Evolutionary conservation across 2,888 invertebrate species (phyloP).

Genomic region (Galeopsomyia nigrocyanea): DNA sequence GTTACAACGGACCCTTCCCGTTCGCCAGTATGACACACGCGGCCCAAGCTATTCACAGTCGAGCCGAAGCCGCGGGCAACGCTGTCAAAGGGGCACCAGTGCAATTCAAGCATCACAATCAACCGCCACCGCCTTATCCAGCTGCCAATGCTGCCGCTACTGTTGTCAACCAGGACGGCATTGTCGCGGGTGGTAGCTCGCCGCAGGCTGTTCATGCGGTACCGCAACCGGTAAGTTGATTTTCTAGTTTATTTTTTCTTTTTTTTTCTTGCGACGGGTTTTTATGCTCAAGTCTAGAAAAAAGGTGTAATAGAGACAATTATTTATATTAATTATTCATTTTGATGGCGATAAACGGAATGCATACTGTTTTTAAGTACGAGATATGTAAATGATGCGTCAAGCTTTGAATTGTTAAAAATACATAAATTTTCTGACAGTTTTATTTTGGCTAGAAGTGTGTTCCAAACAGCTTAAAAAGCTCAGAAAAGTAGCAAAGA

Average conservation of each 20-base stretch:
- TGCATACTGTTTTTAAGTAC: too few relatives aligned
- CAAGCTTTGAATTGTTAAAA: too few relatives aligned
- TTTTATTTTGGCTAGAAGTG: too few relatives aligned
- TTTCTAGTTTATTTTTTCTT: background rate
- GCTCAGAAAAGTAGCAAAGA: too few relatives aligned
- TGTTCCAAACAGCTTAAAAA: too few relatives aligned
- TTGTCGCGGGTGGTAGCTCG: constrained; percentile 62
- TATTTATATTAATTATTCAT: too few relatives aligned
- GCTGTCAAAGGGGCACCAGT: constrained; percentile 56
- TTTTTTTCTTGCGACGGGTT: background rate
- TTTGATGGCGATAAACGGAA: too few relatives aligned
- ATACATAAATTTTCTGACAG: too few relatives aligned
- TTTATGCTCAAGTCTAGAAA: background rate
- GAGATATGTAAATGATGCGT: too few relatives aligned
- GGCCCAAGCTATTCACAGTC: constrained; percentile 85
- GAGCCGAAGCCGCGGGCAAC: constrained; percentile 67
- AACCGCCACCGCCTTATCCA: constrained; percentile 70
- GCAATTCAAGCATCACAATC: constrained; percentile 65
- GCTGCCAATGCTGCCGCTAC: constrained; percentile 43
- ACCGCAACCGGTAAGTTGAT: constrained; percentile 30
- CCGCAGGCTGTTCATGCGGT: constrained; percentile 57
- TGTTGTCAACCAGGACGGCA: constrained; percentile 56
- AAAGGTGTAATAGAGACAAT: too few relatives aligned
- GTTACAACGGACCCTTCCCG: constrained; percentile 80
- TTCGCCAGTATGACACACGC: constrained; percentile 93